These are phyloP conservation scores for Argyresthia goedartella DNA, from an alignment of 2,888 invertebrate species.

Conservation along the genomic window DNA sequence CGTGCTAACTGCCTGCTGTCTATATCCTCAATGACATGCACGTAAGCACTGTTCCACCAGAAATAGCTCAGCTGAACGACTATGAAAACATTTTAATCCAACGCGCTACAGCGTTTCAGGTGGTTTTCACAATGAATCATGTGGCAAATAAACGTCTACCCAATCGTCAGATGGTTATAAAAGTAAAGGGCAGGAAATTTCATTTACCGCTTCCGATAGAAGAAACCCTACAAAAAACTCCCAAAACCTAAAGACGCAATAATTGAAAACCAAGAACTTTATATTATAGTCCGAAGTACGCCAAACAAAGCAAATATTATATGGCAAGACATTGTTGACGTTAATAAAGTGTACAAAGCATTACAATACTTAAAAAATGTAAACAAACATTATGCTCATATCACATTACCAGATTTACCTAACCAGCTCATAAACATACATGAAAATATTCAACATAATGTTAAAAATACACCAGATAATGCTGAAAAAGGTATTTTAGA, in stretches of 20 bases:
- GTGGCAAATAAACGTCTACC: slow-evolving; percentile 24
- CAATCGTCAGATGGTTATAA: slow-evolving; percentile 15
- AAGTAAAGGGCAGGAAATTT: slow-evolving; percentile 17
- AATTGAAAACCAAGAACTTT: slow-evolving; percentile 21
- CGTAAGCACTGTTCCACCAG: slow-evolving; percentile 2
- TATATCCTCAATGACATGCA: slow-evolving; percentile 9
- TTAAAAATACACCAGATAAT: neutral
- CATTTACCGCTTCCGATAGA: slow-evolving; percentile 29
- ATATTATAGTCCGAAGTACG: slow-evolving; percentile 16
- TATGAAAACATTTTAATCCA: slow-evolving; percentile 11
- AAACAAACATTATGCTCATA: slow-evolving; percentile 20
- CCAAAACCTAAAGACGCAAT: slow-evolving; percentile 20
- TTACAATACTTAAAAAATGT: slow-evolving; percentile 22
- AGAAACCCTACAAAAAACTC: slow-evolving; percentile 25
- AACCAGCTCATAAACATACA: slow-evolving; percentile 2
- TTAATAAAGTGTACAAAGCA: slow-evolving; percentile 21
- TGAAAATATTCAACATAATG: slow-evolving; percentile 7
- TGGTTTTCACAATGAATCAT: slow-evolving; percentile 21
- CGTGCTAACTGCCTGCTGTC: slow-evolving; percentile 6
- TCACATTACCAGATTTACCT: slow-evolving; percentile 15
- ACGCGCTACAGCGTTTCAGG: slow-evolving; percentile 28
- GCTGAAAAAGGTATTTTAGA: neutral
- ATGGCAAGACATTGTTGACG: slow-evolving; percentile 23
- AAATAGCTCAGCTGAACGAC: slow-evolving; percentile 1
- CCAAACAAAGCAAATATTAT: slow-evolving; percentile 4